Base-by-base conservation (phyloP, 2,888 invertebrate genomes). In the Drosophila dives region DNA sequence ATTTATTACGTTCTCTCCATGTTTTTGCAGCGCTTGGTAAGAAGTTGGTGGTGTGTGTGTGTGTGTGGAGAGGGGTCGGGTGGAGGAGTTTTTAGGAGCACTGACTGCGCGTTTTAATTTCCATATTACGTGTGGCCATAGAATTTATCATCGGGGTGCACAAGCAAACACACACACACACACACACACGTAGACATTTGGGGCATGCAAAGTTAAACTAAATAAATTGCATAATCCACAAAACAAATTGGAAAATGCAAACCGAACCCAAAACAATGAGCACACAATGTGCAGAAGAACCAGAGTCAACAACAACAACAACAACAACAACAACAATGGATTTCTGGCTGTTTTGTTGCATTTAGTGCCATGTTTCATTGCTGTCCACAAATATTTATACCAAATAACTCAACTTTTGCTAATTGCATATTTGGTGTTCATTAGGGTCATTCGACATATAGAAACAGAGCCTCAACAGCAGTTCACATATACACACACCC, bases 341-440 rank as follows among this genome's bases (percentile, higher is more conserved):
- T 69, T 61, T 72, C 55, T 32, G 61, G 54, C 26, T 58, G 12
- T 45, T 60, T 49, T 67, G 49, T 32, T 75, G 62, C 33, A 63
- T 48, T 40, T 73, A 40, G 29, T 66, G 32, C 55, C 63, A 42
- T 55, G 61, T 73, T 64, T 73, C 49, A 78, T 62, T 75, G 55
- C 65, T 73, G 78, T 75, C 75, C 76, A 80, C 81, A 87, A 86
- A 89, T 87, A 89, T 89, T 90, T 82, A 80, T 81, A 75, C 78
- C 79, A 85, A 83, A 79, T 86, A 81, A 83, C 81, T 84, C 77
- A 82, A 80, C 81, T 86, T 81, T 86, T 81, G 76, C 80, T 89
- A 88, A 90, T 89, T 90, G 83, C 86, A 86, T 86, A 85, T 86
- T 88, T 83, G 80, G 89, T 90, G 82, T 83, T 85, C 83, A 86